Evolutionary conservation across 2,113 vertebrate species (phyloP), one percentile per base, ranked within the genome.

Genomic region (Mohoua ochrocephala): DNA sequence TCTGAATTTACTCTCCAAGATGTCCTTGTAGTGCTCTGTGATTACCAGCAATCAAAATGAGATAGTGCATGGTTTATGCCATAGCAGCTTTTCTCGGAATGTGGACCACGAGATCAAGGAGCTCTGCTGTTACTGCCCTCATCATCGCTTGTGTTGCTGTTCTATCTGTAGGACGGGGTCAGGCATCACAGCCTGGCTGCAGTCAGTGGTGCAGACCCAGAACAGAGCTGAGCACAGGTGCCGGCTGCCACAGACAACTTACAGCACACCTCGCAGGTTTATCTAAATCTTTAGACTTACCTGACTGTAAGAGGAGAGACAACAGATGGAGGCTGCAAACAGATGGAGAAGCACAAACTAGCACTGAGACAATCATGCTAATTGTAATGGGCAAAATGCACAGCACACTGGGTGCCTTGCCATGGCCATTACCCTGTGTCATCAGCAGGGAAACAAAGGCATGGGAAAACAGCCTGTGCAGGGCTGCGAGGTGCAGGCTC

Each of bases 341-440:
- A 96, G 85, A 90, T 96, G 90, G 93, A 91, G 79, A 67, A 87
- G 84, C 82, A 80, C 75, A 94, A 94, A 93, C 84, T 54, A 91
- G 75, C 82, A 44, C 71, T 49, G 87, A 91, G 82, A 65, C 75
- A 85, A 91, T 90, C 74, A 67, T 44, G 54, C 80, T 90, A 88
- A 86, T 73, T 95, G 59, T 74, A 88, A 91, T 67, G 80, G 87
- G 82, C 87, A 83, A 93, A 84, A 89, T 10, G 59, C 64, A 63
- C 79, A 88, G 79, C 85, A 71, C 85, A 45, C 75, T 70, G 63
- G 64, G 52, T 94, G 84, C 56, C 52, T 80, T 49, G 63, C 85
- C 60, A 41, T n/a, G 77, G 61, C 50, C 61, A 73, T 93, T 93
- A 88, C 42, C 59, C 50, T 63, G 49, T 15, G 17, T 90, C 84